These are phyloP conservation scores for Fragum whitleyi DNA, from an alignment of 2,888 invertebrate genomes.

Conservation along the genomic window DNA sequence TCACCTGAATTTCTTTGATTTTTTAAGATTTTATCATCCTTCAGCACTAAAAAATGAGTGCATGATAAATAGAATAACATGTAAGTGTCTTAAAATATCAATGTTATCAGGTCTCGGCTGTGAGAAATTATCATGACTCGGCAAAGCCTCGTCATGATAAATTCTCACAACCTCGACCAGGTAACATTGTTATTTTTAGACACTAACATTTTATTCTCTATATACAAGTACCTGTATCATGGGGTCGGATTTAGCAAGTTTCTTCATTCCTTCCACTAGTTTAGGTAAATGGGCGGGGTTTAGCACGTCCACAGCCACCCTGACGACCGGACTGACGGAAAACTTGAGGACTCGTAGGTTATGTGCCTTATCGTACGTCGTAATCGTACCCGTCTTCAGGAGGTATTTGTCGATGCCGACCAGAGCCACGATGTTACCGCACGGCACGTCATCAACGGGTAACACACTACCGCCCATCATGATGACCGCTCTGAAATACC, in stretches of 20 bases:
- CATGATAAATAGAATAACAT: too few relatives aligned
- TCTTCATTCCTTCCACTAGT: conserved; percentile 98
- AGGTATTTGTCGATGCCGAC: conserved; percentile 99
- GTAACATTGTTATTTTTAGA: too few relatives aligned
- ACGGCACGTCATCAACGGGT: conserved; percentile 99
- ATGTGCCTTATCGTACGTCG: conserved; percentile 99
- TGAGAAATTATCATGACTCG: too few relatives aligned
- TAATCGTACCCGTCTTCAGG: conserved; percentile 99
- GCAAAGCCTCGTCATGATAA: too few relatives aligned
- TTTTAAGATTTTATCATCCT: too few relatives aligned
- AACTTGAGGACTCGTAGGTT: conserved; percentile 98
- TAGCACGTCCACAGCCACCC: conserved; percentile 99
- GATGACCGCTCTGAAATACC: conserved; percentile 92
- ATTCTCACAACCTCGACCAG: too few relatives aligned
- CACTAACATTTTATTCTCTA: too few relatives aligned
- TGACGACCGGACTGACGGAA: conserved; percentile 99
- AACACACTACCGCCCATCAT: conserved; percentile 99
- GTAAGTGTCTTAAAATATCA: too few relatives aligned
- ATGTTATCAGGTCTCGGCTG: too few relatives aligned
- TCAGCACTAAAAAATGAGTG: too few relatives aligned
- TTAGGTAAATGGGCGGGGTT: conserved; percentile 99
- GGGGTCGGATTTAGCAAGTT: conserved; percentile 99
- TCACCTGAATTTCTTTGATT: too few relatives aligned
- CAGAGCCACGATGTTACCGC: conserved; percentile 99
- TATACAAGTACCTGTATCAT: conserved; percentile 91